A percentile compares a stretch with the other conserved stretches of the same genome.
Conservation (phyloP, 1,140 invertebrate genomes). For the Eueides isabella region DNA sequence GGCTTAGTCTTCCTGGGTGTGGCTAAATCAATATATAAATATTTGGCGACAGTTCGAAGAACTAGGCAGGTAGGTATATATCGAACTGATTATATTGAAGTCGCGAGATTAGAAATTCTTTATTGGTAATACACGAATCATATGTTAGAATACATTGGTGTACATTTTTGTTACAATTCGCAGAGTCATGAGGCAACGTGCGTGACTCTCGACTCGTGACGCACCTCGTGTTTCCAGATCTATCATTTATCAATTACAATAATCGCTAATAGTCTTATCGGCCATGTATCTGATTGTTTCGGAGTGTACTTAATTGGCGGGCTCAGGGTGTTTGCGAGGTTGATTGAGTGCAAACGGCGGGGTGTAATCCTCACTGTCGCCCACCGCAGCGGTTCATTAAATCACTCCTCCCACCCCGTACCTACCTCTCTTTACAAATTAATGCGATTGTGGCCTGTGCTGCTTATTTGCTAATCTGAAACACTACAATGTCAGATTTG, state of each 20-base stretch:
- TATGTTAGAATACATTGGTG: not conserved
- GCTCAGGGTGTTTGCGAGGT: slow-evolving; percentile 78
- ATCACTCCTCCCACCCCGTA: slow-evolving; percentile 56
- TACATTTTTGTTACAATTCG: not conserved
- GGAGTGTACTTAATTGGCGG: slow-evolving; percentile 78
- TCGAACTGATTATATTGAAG: not conserved
- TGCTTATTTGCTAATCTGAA: slow-evolving; percentile 53
- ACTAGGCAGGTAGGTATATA: not conserved
- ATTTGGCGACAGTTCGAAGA: not conserved
- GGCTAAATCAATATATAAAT: slow-evolving; percentile 17
- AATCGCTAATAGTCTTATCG: slow-evolving; percentile 74
- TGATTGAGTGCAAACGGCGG: slow-evolving; percentile 80
- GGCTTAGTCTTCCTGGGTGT: slow-evolving; percentile 26
- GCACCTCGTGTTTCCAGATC: slow-evolving; percentile 4
- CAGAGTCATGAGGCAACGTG: not conserved
- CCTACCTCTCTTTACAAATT: slow-evolving; percentile 71
- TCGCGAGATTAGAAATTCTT: not conserved
- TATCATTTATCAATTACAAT: slow-evolving; percentile 37
- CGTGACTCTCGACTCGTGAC: slow-evolving; percentile 15
- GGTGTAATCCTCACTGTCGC: slow-evolving; percentile 75
- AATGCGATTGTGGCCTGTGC: slow-evolving; percentile 71
- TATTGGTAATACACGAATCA: not conserved
- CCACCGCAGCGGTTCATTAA: slow-evolving; percentile 78
- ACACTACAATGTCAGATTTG: slow-evolving; percentile 17
- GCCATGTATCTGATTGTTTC: slow-evolving; percentile 74